Percentiles rank a stretch among this genome's conserved stretches.
phyloP scores from a whole-genome alignment of 1,140 invertebrate genomes.

The Bombus impatiens region DNA sequence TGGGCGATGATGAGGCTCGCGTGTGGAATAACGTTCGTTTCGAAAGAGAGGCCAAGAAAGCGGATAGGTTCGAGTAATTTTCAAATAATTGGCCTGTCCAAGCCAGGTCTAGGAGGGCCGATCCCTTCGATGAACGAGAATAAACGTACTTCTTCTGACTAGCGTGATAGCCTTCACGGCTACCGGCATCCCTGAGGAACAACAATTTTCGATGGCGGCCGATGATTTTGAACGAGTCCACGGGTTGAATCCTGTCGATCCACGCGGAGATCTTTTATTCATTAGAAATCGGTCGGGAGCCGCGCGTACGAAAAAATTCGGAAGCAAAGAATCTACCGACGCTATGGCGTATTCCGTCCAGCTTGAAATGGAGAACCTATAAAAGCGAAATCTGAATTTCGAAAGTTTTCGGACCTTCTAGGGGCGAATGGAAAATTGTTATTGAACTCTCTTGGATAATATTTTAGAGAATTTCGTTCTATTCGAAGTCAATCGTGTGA shows the following conservation, averaged over 20 bases:
- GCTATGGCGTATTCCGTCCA: background rate
- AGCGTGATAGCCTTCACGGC: constrained; percentile 64
- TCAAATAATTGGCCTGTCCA: constrained; percentile 69
- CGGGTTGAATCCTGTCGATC: constrained; percentile 39
- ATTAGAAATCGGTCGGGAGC: constrained; percentile 55
- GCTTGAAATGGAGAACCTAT: background rate
- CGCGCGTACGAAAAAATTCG: constrained; percentile 53
- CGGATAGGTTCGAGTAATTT: constrained; percentile 69
- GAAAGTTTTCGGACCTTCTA: too few species aligned
- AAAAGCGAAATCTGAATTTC: background rate
- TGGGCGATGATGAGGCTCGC: constrained; percentile 64
- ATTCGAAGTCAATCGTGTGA: background rate
- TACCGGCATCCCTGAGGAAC: constrained; percentile 62
- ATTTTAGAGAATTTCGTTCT: background rate
- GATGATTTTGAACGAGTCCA: constrained; percentile 50
- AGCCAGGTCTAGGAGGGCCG: constrained; percentile 54
- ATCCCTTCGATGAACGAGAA: constrained; percentile 58
- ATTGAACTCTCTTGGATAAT: background rate
- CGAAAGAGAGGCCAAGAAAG: constrained; percentile 66
- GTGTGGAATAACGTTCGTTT: constrained; percentile 67
- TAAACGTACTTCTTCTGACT: constrained; percentile 60
- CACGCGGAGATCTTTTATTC: constrained; percentile 67
- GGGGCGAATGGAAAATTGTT: too few species aligned
- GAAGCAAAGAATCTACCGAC: background rate
- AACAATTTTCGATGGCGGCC: constrained; percentile 67